phyloP scores from a whole-genome alignment of 2,888 invertebrate species.

The Seira ritae region DNA sequence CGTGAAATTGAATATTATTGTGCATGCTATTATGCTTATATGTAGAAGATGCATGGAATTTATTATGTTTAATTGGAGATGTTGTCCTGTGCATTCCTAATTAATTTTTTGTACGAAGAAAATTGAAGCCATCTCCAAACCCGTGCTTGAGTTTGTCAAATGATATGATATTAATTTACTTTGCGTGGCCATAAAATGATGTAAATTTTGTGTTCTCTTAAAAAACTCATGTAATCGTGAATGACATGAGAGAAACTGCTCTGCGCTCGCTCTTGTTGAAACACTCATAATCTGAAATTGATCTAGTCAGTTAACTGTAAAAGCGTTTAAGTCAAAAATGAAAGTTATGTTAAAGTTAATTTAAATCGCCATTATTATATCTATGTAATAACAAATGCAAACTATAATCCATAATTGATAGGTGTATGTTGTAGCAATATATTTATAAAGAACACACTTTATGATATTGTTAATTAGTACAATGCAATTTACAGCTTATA shows the following conservation, averaged over 20 bases:
- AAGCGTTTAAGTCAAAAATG: background rate
- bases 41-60: no score
- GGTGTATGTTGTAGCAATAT: no score
- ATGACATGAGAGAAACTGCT: background rate
- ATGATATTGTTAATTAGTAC: constrained; percentile 32
- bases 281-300: constrained; percentile 52
- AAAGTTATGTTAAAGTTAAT: background rate
- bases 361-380: background rate
- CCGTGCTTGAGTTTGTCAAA: no score
- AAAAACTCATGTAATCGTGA: background rate
- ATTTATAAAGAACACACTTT: no score
- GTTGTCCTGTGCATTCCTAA: no score
- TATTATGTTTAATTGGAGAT: no score
- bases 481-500: background rate
- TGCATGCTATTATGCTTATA: no score
- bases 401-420: background rate
- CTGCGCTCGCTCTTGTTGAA: background rate
- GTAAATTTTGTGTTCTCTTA: constrained; percentile 18
- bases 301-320: constrained; percentile 43
- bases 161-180: background rate
- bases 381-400: background rate
- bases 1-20: no score
- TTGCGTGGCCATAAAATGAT: constrained; percentile 31
- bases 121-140: no score
- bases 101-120: no score